Base-by-base conservation (phyloP, 1,140 invertebrate species). In the Chrysopa pallens region DNA sequence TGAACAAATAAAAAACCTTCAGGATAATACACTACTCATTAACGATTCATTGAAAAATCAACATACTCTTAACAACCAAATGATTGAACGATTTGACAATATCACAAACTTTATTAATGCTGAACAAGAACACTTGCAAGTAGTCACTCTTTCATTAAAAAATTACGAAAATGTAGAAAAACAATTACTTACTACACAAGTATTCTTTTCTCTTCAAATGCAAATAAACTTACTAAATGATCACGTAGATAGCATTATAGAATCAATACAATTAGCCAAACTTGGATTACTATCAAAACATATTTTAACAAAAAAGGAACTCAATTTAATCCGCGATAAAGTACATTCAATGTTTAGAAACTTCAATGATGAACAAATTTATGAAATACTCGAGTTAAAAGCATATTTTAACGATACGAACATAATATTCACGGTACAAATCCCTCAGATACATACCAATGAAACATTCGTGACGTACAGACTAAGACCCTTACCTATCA, bases 341-440 rank as follows among this genome's bases (percentile, higher is more conserved):
- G n/a, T 39, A 9, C 13, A 39, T 27, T 17, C 38, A 39, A 23
- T 9, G n/a, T 8, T 27, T 39, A 17, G 15, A 9, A 17, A 7
- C 28, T 15, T 9, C 9, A 15, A 27, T 27, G 8, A 23, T 23
- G 38, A 39, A 23, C 38, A 39, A 9, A 12, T 39, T 39, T 39
- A 14, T 42, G 29, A 42, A 42, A 15, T 42, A 28, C 11, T 29
- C 8, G 36, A 42, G 38, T 27, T 42, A 6, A 12, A 42, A 36
- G 35, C 42, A n/a, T 42, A 42, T 17, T 42, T 37, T 42, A 42
- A 42, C 15, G 11, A 23, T 11, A 27, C 42, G 4, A 42, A 42
- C 17, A 42, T 42, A 27, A 37, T 38, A 17, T 42, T 42, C 29
- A 37, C 27, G 17, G 27, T 42, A 23, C 17, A 23, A 23, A 23